phyloP scores from a whole-genome alignment of 37 sponge, comb jelly and placozoan species.

The Halisarca cf. caerulea region DNA sequence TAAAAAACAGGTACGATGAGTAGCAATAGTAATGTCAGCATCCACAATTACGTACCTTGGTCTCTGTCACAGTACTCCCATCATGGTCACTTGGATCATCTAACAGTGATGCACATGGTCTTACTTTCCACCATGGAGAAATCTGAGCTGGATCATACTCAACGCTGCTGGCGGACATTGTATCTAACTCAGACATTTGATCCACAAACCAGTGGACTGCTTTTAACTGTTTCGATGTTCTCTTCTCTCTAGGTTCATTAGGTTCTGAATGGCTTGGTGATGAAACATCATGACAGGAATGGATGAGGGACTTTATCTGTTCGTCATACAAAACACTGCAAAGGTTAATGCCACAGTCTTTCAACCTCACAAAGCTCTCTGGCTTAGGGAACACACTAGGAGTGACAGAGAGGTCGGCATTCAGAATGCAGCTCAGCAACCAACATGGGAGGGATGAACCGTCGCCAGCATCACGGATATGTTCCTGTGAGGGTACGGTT shows the following conservation, averaged over 20 bases:
- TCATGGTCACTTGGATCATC: neutral
- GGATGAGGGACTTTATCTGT: neutral
- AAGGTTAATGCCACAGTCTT: neutral
- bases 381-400: neutral
- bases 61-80: no score
- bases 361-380: neutral
- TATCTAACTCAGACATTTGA: neutral
- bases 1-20: no score
- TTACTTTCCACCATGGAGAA: neutral
- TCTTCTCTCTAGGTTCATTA: no score
- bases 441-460: neutral
- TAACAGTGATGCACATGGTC: neutral
- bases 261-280: neutral
- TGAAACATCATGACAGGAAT: neutral
- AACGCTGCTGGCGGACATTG: neutral
- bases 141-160: neutral
- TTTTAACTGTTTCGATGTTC: neutral
- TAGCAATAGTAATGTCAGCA: no score
- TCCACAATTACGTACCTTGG: no score
- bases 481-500: no score
- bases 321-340: neutral
- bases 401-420: neutral
- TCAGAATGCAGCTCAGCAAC: neutral
- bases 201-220: neutral
- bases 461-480: neutral